Base-by-base conservation (phyloP, 2,888 invertebrate species). In the Nomada fucata region DNA sequence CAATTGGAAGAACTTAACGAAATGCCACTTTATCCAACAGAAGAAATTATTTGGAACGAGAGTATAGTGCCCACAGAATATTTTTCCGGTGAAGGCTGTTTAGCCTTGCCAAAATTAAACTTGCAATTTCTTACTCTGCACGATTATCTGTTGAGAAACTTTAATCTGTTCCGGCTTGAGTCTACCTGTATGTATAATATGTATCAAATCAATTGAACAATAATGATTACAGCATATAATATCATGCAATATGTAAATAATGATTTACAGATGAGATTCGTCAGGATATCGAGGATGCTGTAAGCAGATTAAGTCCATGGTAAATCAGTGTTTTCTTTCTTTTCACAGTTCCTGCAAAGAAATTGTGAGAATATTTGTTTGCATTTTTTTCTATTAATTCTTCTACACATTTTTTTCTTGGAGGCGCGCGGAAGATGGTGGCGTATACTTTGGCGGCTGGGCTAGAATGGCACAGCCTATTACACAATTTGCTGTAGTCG, bases 11-110 rank as follows among this genome's bases (percentile, higher is more conserved):
- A 98, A 74, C 94, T 99, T 15, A 99, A 99, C 93, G 97, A 98
- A 89, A 99, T 99, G 98, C 99, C 99, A 0, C 95, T 99, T 0
- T 99, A 99, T 93, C 99, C 99, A 0, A 99, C 99, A 0, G 99
- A 99, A 93, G 97, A 97, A 79, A 97, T 99, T 2, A 98, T 99
- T 89, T 99, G 99, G 99, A 98, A 99, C 94, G 99, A 99, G 94
- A 99, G 99, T 92, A 96, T 99, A 60, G 99, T 99, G 0, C 99
- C 99, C 0, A 97, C 98, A 0, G 99, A 99, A 91, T 99, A 99
- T 93, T 99, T 97, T 94, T 97, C 98, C 59, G 99, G 99, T 0
- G 99, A 99, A 93, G 98, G 97, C 26, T 98, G 98, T 89, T 95
- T 99, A 50, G 99, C 99, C 0, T 94, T 99, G 84, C 99, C 99